phyloP scores from a whole-genome alignment of 2,113 vertebrate species.

The Trinectes maculatus region DNA sequence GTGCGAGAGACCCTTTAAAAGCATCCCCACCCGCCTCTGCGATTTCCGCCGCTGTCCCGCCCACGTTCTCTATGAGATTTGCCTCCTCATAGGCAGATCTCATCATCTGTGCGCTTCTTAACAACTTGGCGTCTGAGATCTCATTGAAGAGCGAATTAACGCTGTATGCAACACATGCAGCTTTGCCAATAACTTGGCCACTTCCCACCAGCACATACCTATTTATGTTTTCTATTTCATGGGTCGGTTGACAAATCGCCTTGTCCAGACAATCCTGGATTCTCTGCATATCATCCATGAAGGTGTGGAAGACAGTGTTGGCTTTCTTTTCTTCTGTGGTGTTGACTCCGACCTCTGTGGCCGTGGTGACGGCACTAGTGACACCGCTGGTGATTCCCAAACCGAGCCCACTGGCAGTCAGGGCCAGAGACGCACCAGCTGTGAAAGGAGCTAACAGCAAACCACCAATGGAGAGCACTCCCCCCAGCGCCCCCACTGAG shows the following conservation, averaged over 20 bases:
- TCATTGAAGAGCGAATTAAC: too few species aligned
- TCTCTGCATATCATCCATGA: conserved; percentile 51
- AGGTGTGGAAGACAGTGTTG: conserved; percentile 29
- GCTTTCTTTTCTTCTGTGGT: conserved; percentile 25
- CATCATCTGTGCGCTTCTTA: too few species aligned
- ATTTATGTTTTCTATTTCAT: not conserved
- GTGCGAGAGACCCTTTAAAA: conserved; percentile 28
- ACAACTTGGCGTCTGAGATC: too few species aligned
- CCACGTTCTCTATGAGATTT: conserved; percentile 14
- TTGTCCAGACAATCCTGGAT: conserved; percentile 50
- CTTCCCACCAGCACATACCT: not conserved
- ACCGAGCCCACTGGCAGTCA: conserved; percentile 37
- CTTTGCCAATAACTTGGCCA: not conserved
- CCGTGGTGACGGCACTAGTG: conserved; percentile 40
- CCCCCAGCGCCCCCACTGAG: conserved; percentile 58
- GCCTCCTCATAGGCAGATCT: too few species aligned
- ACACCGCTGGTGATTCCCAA: conserved; percentile 57
- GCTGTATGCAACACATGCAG: too few species aligned
- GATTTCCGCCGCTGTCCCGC: conserved; percentile 44
- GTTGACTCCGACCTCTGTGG: conserved; percentile 57
- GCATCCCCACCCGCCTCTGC: conserved; percentile 51
- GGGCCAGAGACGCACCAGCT: conserved; percentile 50
- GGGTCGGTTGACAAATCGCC: not conserved
- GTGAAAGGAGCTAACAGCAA: conserved; percentile 61
- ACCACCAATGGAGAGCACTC: conserved; percentile 61